Base-by-base conservation (phyloP, 2,113 vertebrate genomes). In the Geothlypis trichas region DNA sequence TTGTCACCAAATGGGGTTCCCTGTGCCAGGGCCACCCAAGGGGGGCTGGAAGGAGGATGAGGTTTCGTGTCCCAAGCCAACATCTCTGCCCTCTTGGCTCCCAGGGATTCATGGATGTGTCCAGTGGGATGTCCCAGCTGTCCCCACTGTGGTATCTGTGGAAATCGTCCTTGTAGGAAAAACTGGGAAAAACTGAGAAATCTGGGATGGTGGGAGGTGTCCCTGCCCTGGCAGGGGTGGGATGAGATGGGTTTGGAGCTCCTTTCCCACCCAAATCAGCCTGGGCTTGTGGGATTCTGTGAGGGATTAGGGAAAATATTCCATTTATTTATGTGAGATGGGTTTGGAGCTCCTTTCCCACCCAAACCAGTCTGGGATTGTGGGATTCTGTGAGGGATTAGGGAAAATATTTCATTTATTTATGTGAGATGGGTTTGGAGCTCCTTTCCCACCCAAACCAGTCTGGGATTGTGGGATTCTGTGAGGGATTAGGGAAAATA, bases 1-100 rank as follows among this genome's bases (percentile, higher is more conserved):
- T 20, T 23, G 35, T 20, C 78, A 27, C 20, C 59, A 39, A 2
- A 30, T 0, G 2, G 14, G 15, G 5, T 27, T 7, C 21, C n/a
- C n/a, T 62, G 24, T 19, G 37, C 47, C 39, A 15, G 15, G 31
- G n/a, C 15, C 51, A 54, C 39, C 58, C 66, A 28, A 21, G 33
- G 8, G 39, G 3, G 24, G 15, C 17, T 65, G 72, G 21, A 57
- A 28, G 16, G 13, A 68, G 30, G 28, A 18, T 13, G 54, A 63
- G 8, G 37, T 72, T 75, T 51, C 0, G 1, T 27, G 17, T 31
- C 58, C 84, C 62, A 59, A 63, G 20, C 20, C 51, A 46, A 8
- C 10, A 9, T 17, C 31, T 49, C n/a, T 20, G 18, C 27, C 6
- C 1, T 15, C 2, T 0, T 4, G 42, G 28, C 3, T 95, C 26